Percentiles rank a stretch among this genome's conserved stretches.
Evolutionary conservation across 2,888 invertebrate genomes (phyloP).

Genomic region (Laothoe populi): DNA sequence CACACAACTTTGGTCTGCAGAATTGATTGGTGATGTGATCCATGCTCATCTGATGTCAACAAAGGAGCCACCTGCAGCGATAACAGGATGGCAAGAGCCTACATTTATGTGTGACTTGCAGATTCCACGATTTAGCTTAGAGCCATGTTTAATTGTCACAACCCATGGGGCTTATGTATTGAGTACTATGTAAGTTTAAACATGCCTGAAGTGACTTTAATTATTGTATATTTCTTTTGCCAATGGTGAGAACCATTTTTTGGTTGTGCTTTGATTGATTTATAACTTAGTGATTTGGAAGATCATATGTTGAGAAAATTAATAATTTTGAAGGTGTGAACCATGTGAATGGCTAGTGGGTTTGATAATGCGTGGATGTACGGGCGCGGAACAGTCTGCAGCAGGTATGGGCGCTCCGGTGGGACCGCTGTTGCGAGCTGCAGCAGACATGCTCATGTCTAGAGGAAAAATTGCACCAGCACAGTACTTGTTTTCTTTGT

Average conservation of each 20-base stretch:
- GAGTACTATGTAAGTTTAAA: conserved; percentile 72
- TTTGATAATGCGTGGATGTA: conserved; percentile 69
- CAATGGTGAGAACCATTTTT: too few species aligned
- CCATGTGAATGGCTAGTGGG: conserved; percentile 79
- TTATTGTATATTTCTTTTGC: not conserved
- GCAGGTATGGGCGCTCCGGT: conserved; percentile 77
- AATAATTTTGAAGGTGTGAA: conserved; percentile 52
- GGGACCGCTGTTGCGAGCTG: conserved; percentile 89
- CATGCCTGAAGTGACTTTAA: too few species aligned
- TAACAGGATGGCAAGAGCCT: conserved; percentile 70
- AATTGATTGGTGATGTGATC: conserved; percentile 68
- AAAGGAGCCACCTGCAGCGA: conserved; percentile 53
- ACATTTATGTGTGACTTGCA: conserved; percentile 77
- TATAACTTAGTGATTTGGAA: too few species aligned
- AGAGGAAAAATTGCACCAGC: conserved; percentile 91
- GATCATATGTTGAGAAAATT: not conserved
- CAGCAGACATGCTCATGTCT: conserved; percentile 92
- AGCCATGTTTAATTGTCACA: conserved; percentile 84
- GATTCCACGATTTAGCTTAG: conserved; percentile 71
- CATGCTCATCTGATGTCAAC: conserved; percentile 68
- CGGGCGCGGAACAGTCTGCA: conserved; percentile 71
- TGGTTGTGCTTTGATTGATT: too few species aligned
- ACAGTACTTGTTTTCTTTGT: conserved; percentile 91
- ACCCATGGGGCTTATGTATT: conserved; percentile 82
- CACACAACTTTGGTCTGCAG: conserved; percentile 72